Percentiles rank a stretch among this genome's conserved stretches.
phyloP scores from a whole-genome alignment of 2,888 invertebrate species.

The Zelleria hepariella region DNA sequence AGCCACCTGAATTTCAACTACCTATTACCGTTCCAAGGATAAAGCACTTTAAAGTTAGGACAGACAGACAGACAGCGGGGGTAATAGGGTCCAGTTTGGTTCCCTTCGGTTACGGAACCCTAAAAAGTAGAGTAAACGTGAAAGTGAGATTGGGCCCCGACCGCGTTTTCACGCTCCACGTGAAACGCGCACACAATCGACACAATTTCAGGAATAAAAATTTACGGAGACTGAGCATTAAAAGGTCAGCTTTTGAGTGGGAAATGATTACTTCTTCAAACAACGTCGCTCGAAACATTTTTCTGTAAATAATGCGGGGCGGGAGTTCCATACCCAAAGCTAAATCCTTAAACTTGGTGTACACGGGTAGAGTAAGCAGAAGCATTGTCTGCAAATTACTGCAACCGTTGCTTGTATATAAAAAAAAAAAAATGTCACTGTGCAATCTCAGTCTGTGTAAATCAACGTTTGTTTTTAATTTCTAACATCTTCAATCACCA shows the following conservation, averaged over 20 bases:
- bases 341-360: too few relatives aligned
- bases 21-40: too few relatives aligned
- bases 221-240: constrained; percentile 13
- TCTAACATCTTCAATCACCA: too few relatives aligned
- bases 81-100: too few relatives aligned
- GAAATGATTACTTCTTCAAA: background rate
- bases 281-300: background rate
- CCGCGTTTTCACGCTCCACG: constrained; percentile 36
- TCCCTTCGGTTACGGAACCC: background rate
- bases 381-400: too few relatives aligned
- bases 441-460: too few relatives aligned
- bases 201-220: constrained; percentile 32
- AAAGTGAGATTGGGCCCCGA: constrained; percentile 52
- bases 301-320: background rate
- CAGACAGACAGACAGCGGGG: background rate
- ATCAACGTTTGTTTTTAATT: too few relatives aligned
- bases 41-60: background rate
- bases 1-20: too few relatives aligned
- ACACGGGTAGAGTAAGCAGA: too few relatives aligned
- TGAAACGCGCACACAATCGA: constrained; percentile 14
- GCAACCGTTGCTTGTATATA: too few relatives aligned
- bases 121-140: constrained; percentile 53
- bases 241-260: background rate
- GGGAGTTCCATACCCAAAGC: background rate
- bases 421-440: too few relatives aligned